Base-by-base conservation (phyloP, 1,140 invertebrate genomes). In the Zaprionus ghesquierei region DNA sequence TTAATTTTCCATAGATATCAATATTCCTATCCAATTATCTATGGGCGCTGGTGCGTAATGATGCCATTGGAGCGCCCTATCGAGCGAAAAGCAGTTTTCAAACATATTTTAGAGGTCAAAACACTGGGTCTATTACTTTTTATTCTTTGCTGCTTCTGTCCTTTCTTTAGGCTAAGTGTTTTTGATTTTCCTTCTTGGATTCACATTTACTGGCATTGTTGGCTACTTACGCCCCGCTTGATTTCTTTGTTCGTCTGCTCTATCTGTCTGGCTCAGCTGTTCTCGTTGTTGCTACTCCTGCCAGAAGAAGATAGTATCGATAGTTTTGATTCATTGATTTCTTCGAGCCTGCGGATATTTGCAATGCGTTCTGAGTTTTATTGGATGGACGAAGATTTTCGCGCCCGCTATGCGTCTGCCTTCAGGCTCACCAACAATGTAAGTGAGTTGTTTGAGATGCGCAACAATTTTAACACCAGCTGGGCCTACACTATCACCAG, bases 401-500 rank as follows among this genome's bases (percentile, higher is more conserved):
- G 79, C 0, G 84, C 79, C 29, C 75, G 59, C 12, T 87, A 87
- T 29, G 82, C 82, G 0, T 2, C 62, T 0, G 79, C 49, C 2
- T 87, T 87, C 2, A 64, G 58, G 5, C 49, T 87, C 4, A 77
- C 72, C 1, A 33, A 46, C 1, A 33, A 79, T 22, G 6, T 25
- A 0, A 65, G 15, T 4, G 60, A 74, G 3, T 10, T 86, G 0
- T 77, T 49, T 18, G 44, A 53, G 1, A 6, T 68, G 2, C 62
- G 84, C 1, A 89, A 87, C 62, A 68, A 31, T 4, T 89, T 87
- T 13, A 89, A 87, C 18, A 77, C 76, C 4, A 82, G 53, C 38
- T 89, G 65, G 59, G 82, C 84, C n/a, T 87, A 87, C 5, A 77
- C 69, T 51, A 82, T 87, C 9, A 69, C 84, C 2, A 41, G 35